Conservation (phyloP, 2,888 invertebrate species). For the Norana najaformis region DNA sequence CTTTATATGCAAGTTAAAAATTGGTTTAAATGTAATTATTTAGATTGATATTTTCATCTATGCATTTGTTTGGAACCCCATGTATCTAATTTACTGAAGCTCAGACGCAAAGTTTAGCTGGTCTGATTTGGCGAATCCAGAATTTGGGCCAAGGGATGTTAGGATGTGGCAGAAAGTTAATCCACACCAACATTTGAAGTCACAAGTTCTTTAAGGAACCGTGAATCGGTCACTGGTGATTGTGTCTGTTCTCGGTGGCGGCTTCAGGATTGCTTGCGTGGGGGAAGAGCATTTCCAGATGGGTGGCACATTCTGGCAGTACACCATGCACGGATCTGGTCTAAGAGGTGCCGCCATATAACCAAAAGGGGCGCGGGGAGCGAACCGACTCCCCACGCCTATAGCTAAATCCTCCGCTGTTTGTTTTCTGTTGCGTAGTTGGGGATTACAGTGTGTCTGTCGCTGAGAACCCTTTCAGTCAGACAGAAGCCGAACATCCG, state of each 20-base stretch:
- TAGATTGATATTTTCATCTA: too few species aligned
- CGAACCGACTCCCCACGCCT: too few species aligned
- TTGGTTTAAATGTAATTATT: too few species aligned
- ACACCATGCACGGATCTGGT: too few species aligned
- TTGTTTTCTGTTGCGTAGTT: neutral
- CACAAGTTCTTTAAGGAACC: neutral
- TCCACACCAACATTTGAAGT: neutral
- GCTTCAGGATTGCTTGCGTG: too few species aligned
- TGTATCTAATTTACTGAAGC: neutral
- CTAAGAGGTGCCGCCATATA: too few species aligned
- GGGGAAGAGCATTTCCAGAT: too few species aligned
- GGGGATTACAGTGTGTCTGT: neutral
- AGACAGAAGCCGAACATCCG: constrained; percentile 60
- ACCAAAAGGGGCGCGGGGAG: too few species aligned
- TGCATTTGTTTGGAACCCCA: neutral
- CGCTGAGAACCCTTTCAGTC: neutral
- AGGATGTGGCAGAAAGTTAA: neutral
- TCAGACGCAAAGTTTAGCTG: neutral
- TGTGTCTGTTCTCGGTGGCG: too few species aligned
- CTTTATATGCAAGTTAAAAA: too few species aligned
- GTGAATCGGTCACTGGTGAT: neutral
- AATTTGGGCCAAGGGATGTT: neutral
- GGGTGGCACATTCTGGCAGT: too few species aligned
- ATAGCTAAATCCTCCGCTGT: too few species aligned
- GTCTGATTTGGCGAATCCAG: neutral